Evolutionary conservation across 2,888 invertebrate genomes (phyloP).

Genomic region (Aspidiotus destructor): DNA sequence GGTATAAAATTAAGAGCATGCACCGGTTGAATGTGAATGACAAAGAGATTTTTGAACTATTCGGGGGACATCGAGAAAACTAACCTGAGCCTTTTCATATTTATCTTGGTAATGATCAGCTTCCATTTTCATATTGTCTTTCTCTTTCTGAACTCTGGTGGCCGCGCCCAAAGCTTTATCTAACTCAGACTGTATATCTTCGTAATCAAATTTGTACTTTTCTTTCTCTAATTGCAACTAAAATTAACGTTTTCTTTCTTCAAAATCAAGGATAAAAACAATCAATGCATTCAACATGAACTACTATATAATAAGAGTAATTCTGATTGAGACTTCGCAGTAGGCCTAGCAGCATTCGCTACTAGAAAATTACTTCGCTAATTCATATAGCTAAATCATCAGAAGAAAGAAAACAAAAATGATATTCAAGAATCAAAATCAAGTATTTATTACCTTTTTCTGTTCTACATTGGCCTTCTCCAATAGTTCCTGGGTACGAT

Average conservation of each 20-base stretch:
- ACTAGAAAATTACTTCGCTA: too few relatives aligned
- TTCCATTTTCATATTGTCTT: conserved; percentile 73
- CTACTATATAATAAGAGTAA: too few relatives aligned
- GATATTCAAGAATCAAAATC: neutral
- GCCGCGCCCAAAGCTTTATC: conserved; percentile 83
- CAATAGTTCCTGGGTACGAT: conserved; percentile 76
- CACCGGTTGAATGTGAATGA: too few relatives aligned
- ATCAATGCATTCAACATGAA: neutral
- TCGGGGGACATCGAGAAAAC: conserved; percentile 19
- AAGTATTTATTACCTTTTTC: conserved; percentile 55
- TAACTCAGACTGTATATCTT: conserved; percentile 78
- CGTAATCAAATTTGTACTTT: conserved; percentile 81
- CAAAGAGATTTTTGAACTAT: too few relatives aligned
- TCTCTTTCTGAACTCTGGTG: conserved; percentile 78
- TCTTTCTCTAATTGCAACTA: conserved; percentile 82
- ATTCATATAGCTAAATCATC: too few relatives aligned
- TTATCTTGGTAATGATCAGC: conserved; percentile 79
- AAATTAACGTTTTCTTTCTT: conserved; percentile 36
- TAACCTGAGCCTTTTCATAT: conserved; percentile 78
- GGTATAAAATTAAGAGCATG: too few relatives aligned
- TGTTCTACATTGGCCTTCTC: conserved; percentile 74
- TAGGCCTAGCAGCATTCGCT: too few relatives aligned
- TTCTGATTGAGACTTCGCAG: too few relatives aligned
- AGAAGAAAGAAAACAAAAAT: conserved; percentile 4
- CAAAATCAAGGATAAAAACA: conserved; percentile 27